Evolutionary conservation across 2,113 vertebrate genomes (phyloP).

Genomic region (Sinocyclocheilus anophthalmus): DNA sequence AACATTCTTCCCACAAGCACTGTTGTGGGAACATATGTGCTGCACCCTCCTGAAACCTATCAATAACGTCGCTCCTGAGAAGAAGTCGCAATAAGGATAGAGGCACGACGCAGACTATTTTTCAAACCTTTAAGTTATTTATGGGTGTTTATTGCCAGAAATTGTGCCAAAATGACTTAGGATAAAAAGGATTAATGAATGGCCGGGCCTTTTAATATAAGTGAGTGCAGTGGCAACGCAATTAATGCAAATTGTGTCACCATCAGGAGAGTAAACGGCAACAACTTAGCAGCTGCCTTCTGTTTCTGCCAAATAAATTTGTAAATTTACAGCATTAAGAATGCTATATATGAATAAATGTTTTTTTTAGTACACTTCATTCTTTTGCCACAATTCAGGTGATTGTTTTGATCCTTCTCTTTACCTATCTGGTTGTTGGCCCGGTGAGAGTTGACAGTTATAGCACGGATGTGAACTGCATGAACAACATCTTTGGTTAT

Average conservation of each 20-base stretch:
- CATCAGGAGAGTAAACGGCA: conserved; percentile 88
- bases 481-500: too few species aligned
- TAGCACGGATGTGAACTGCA: too few species aligned
- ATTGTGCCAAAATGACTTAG: conserved; percentile 99
- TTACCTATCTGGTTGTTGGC: too few species aligned
- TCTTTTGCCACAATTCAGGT: too few species aligned
- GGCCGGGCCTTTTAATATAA: conserved; percentile 98
- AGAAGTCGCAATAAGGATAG: conserved; percentile 84
- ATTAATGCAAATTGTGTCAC: conserved; percentile 93
- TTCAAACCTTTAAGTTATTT: conserved; percentile 86
- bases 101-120: conserved; percentile 78
- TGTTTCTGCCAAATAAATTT: conserved; percentile 95
- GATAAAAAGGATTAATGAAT: conserved; percentile 96
- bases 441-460: too few species aligned
- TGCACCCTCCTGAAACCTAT: conserved; percentile 84
- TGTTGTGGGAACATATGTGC: conserved; percentile 77
- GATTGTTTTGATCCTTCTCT: too few species aligned
- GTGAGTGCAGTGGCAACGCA: conserved; percentile 94
- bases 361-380: too few species aligned
- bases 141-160: conserved; percentile 98
- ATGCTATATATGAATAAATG: too few species aligned
- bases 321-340: conserved; percentile 99
- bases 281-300: conserved; percentile 84
- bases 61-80: conserved; percentile 86
- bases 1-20: conserved; percentile 80